Evolutionary conservation across 1,140 invertebrate genomes (phyloP).

Genomic region (Zaprionus kolodkinae): DNA sequence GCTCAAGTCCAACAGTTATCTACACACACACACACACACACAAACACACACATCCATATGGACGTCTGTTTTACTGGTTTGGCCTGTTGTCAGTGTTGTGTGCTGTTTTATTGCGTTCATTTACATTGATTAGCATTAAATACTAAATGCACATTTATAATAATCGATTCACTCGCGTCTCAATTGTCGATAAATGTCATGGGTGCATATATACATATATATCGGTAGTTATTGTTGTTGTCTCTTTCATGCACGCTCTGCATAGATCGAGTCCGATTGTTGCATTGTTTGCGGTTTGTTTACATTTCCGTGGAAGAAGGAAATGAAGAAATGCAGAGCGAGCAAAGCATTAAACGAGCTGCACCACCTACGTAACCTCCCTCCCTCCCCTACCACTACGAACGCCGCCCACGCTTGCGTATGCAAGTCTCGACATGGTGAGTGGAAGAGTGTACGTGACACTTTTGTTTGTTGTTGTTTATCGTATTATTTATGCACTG

Average conservation of each 20-base stretch:
- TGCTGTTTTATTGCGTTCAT: slow-evolving; percentile 41
- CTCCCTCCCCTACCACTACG: not conserved
- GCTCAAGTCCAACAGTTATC: slow-evolving; percentile 6
- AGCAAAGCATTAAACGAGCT: slow-evolving; percentile 57
- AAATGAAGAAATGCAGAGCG: slow-evolving; percentile 52
- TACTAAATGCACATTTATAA: slow-evolving; percentile 35
- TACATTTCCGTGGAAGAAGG: slow-evolving; percentile 72
- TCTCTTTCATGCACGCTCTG: not conserved
- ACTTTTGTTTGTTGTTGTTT: slow-evolving; percentile 62
- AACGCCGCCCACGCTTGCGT: slow-evolving; percentile 30
- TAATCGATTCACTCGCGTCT: slow-evolving; percentile 32
- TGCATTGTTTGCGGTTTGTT: slow-evolving; percentile 60
- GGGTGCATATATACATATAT: slow-evolving; percentile 11
- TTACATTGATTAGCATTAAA: slow-evolving; percentile 58
- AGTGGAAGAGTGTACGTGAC: slow-evolving; percentile 64
- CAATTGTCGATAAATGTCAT: slow-evolving; percentile 36
- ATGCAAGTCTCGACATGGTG: slow-evolving; percentile 34
- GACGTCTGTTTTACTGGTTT: slow-evolving; percentile 37
- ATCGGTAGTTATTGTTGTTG: not conserved
- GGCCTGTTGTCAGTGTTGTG: slow-evolving; percentile 27
- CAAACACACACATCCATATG: not conserved
- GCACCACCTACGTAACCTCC: not conserved
- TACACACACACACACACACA: not conserved
- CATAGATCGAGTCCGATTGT: slow-evolving; percentile 11
- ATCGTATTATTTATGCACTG: slow-evolving; percentile 55